Base-by-base conservation (phyloP, 2,888 invertebrate species). In the Cerastis rubricosa region DNA sequence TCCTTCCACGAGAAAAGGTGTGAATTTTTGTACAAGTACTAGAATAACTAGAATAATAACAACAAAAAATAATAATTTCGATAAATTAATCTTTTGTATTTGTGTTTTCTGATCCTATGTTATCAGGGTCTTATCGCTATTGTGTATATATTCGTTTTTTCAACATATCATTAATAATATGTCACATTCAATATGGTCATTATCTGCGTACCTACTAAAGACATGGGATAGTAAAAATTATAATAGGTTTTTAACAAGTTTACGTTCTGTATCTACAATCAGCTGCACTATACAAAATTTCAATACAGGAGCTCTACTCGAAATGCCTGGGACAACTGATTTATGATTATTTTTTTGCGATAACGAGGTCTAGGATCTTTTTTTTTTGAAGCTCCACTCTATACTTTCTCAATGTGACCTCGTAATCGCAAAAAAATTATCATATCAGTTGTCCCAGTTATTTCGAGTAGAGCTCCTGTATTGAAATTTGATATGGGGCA, bases 121-220 rank as follows among this genome's bases (percentile, higher is more conserved):
- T 74, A 81, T 81, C 75, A 43, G 45, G 1, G 35, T 59, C 40
- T 66, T 80, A 67, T 65, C 68, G n/a, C n/a, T 74, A 43, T 64
- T 57, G 45, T 69, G 25, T 72, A 61, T 71, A 65, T 54, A 66
- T 71, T 63, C 29, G 7, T 47, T 29, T 6, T 8, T 35, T 51
- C 25, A 59, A 35, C 29, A 35, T n/a, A 7, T 45, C 45, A 25
- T 47, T 67, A 40, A n/a, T 57, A 74, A 47, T 51, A 45, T 25
- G 59, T 65, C 22, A 61, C 7, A 67, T 49, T 47, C 19, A 61
- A 57, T 43, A 29, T 61, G 19, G 29, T 47, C 22, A 35, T 8
- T 49, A 49, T 1, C 22, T 63, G 29, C 35, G 1, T 47, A 35
- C 29, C 29, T n/a, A 57, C 12, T 22, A 35, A 43, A 43, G 22